Conservation (phyloP, 2,888 invertebrate species). For the Limnephilus auricula region DNA sequence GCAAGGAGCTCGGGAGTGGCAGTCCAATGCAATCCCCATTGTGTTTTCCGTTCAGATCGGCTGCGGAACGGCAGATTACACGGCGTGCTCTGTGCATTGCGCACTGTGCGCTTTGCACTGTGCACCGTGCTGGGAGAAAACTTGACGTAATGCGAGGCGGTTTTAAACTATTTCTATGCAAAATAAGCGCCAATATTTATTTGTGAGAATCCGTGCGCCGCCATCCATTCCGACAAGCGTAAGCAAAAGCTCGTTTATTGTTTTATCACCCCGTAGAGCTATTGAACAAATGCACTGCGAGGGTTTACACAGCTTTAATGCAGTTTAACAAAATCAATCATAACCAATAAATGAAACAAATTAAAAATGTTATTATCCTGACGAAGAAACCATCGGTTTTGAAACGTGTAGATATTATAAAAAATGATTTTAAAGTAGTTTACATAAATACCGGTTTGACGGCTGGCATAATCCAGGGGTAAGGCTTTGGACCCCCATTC, state of each 20-base stretch:
- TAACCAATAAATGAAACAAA: no score
- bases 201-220: background rate
- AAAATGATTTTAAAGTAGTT: no score
- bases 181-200: constrained; percentile 4
- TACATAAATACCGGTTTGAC: no score
- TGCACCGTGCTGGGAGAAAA: constrained; percentile 25
- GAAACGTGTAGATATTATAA: no score
- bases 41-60: constrained; percentile 32
- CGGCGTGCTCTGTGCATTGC: background rate
- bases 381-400: no score
- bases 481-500: no score
- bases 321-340: background rate
- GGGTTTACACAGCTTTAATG: background rate
- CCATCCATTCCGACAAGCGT: background rate
- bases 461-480: no score
- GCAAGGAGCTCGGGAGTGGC: constrained; percentile 42
- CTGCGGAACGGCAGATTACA: constrained; percentile 45
- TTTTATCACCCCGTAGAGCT: background rate
- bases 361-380: no score
- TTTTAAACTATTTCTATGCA: constrained; percentile 39
- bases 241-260: background rate
- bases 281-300: background rate
- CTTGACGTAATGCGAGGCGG: constrained; percentile 30
- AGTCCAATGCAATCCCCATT: constrained; percentile 42
- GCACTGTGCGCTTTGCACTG: constrained; percentile 9